These are phyloP conservation scores for Crenuchus spilurus DNA, from an alignment of 2,797 vertebrate species.

Conservation along the genomic window DNA sequence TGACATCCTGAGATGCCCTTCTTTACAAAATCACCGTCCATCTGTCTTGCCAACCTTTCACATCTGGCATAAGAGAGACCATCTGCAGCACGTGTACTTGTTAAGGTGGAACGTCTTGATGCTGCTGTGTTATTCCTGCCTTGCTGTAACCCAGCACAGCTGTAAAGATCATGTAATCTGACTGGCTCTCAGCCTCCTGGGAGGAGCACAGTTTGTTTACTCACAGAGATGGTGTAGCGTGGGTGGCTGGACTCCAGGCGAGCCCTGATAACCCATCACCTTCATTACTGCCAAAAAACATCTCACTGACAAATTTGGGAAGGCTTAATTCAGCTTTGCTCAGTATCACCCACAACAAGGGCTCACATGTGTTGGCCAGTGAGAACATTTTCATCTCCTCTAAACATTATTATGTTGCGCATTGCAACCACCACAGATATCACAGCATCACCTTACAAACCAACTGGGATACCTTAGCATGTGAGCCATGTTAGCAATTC, in stretches of 20 bases:
- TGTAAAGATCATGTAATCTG: constrained; percentile 38
- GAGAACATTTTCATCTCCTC: too few species aligned
- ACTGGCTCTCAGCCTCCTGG: constrained; percentile 9
- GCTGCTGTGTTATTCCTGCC: constrained; percentile 13
- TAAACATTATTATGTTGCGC: too few species aligned
- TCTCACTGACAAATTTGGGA: not conserved
- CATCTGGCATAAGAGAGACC: constrained; percentile 49
- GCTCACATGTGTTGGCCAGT: too few species aligned
- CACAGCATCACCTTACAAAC: too few species aligned
- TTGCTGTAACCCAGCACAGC: constrained; percentile 9
- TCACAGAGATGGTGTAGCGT: constrained; percentile 18
- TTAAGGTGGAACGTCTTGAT: constrained; percentile 24
- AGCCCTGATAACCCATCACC: not conserved
- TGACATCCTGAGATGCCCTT: constrained; percentile 44
- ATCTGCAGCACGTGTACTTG: constrained; percentile 43
- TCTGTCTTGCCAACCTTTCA: constrained; percentile 55
- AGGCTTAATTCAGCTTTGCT: not conserved
- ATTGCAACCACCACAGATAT: too few species aligned
- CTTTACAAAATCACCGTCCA: constrained; percentile 54
- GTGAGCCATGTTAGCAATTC: too few species aligned
- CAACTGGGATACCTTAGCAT: too few species aligned
- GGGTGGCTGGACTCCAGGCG: constrained; percentile 11
- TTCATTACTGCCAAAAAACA: constrained; percentile 8
- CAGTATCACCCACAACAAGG: not conserved
- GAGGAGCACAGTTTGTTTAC: constrained; percentile 12